Evolutionary conservation across 2,888 invertebrate species (phyloP), one percentile per base, ranked within the genome.

Genomic region (Drosophila nr. fundita): DNA sequence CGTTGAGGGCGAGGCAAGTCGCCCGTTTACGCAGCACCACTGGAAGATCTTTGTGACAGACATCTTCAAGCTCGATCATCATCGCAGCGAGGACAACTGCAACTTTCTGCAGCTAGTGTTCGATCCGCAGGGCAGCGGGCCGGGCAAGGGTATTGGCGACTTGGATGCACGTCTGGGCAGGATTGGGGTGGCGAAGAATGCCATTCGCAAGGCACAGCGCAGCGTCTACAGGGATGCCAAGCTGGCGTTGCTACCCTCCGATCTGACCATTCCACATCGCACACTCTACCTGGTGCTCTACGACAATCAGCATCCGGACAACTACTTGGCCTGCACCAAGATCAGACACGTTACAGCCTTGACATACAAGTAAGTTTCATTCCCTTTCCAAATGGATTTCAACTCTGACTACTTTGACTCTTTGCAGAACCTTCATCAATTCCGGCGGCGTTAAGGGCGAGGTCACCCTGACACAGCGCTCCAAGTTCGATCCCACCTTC

Each of bases 11-110:
- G 53, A 73, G 93, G 70, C 70, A n/a, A 58, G 57, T 4, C 73
- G 94, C 93, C 55, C 82, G 0, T 83, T 87, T 62, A 96, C 97
- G 0, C 95, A 96, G 89, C 98, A 98, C 91, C 95, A 95, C 64
- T 98, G 98, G 98, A 97, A 97, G 90, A 95, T 98, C 62, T 97
- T 96, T 90, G 97, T 97, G 27, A 98, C 98, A 0, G 98, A 98
- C 90, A 96, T 98, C 76, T 95, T 98, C 52, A 97, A 97, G 87
- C 94, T 95, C 0, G 96, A 95, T 79, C 94, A 95, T 79, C 96
- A 96, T 58, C 94, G 95, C 73, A 94, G 95, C 18, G 96, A 96
- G 79, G 95, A 96, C 59, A 96, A 97, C 87, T 98, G 98, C 91
- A 96, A 98, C 92, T 96, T 97, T 71, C 93, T 98, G 8, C 97